Percentiles rank a stretch among this genome's conserved stretches.
Evolutionary conservation across 2,797 vertebrate species (phyloP).

Genomic region (Euthynnus affinis): DNA sequence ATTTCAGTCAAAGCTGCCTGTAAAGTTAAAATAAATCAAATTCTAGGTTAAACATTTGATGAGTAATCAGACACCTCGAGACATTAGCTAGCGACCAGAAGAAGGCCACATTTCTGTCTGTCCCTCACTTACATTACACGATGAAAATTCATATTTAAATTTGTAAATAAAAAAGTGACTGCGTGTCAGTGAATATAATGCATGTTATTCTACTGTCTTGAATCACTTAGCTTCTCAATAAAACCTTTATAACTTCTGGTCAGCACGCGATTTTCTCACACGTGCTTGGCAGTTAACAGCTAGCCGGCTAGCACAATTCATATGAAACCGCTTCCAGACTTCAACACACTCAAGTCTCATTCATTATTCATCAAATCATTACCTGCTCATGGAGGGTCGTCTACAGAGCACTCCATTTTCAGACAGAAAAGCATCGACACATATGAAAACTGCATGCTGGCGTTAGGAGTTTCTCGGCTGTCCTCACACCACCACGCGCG

Average conservation of each 20-base stretch:
- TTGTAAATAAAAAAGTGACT: background rate
- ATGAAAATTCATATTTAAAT: no score
- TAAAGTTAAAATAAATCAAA: background rate
- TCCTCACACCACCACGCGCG: accelerated
- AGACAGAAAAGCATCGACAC: accelerated
- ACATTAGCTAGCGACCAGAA: background rate
- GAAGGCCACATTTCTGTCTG: background rate
- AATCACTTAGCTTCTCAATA: background rate
- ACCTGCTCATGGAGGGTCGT: constrained; percentile 58
- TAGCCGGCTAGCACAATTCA: constrained; percentile 15
- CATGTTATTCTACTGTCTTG: background rate
- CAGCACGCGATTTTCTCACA: constrained; percentile 23
- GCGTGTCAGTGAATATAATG: accelerated
- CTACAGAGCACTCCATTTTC: accelerated
- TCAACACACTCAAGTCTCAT: accelerated
- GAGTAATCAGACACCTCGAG: no score
- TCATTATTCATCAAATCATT: accelerated
- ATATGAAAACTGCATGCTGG: accelerated
- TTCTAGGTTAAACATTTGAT: background rate
- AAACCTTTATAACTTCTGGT: accelerated
- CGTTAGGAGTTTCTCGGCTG: accelerated
- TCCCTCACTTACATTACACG: accelerated
- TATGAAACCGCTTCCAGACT: accelerated
- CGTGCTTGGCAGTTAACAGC: constrained; percentile 65
- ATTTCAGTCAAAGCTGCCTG: background rate